Evolutionary conservation across 2,888 invertebrate species (phyloP).

Genomic region (Dione juno): DNA sequence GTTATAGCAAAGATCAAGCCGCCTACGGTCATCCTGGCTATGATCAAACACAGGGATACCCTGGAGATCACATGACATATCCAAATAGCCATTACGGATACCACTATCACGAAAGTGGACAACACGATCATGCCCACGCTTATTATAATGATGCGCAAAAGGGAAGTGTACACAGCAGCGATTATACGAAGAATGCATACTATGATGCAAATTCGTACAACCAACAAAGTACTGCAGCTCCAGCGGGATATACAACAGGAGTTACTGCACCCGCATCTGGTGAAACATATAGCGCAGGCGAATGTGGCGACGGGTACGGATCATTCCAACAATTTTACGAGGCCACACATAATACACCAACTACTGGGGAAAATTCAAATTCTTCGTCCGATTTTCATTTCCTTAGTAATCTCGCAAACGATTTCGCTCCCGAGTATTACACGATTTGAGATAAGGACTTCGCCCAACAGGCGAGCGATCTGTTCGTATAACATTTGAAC

Average conservation of each 20-base stretch:
- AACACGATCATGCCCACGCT: conserved; percentile 72
- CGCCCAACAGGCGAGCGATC: conserved; percentile 80
- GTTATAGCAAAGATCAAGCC: conserved; percentile 80
- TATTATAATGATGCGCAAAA: conserved; percentile 79
- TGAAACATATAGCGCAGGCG: conserved; percentile 73
- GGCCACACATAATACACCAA: conserved; percentile 77
- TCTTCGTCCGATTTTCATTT: conserved; percentile 98
- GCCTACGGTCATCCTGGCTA: conserved; percentile 84
- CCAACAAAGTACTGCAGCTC: conserved; percentile 62
- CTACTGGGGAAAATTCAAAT: conserved; percentile 91
- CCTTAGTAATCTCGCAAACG: conserved; percentile 94
- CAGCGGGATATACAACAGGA: conserved; percentile 57
- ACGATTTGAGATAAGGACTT: conserved; percentile 84
- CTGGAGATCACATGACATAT: conserved; percentile 73
- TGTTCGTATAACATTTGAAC: conserved; percentile 70
- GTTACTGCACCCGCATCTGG: conserved; percentile 61
- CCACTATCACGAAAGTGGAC: conserved; percentile 76
- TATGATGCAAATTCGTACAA: conserved; percentile 71
- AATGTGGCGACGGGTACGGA: conserved; percentile 86
- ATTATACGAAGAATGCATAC: conserved; percentile 81
- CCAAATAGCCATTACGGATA: conserved; percentile 79
- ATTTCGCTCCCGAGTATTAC: conserved; percentile 96
- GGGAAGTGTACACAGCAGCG: conserved; percentile 75
- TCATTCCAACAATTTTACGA: conserved; percentile 89
- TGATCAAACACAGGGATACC: conserved; percentile 75